Percentiles rank a stretch among this genome's conserved stretches.
phyloP scores from a whole-genome alignment of 2,797 vertebrate genomes.

The Acrossocheilus wenchowensis region DNA sequence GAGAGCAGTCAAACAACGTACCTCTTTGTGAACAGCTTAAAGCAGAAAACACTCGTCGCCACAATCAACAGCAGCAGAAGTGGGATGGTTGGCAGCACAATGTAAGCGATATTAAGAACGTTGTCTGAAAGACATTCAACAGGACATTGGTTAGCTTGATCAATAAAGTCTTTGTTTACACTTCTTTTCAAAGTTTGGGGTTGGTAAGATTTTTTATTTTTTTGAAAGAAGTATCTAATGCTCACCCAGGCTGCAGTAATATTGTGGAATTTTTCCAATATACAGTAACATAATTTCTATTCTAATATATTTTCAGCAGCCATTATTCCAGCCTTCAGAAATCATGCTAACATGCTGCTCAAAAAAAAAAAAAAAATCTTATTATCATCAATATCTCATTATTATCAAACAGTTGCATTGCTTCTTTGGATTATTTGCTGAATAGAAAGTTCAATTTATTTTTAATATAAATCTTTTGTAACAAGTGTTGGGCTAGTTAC shows the following conservation, averaged over 20 bases:
- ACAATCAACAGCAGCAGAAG: conserved; percentile 84
- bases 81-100: conserved; percentile 86
- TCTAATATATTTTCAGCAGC: not conserved
- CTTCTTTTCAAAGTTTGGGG: too few species aligned
- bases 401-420: not conserved
- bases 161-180: not conserved
- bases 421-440: too few species aligned
- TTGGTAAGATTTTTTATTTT: not conserved
- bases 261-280: not conserved
- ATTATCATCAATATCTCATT: not conserved
- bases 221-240: not conserved
- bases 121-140: conserved; percentile 67
- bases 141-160: not conserved
- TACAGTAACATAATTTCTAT: not conserved
- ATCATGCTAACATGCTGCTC: not conserved
- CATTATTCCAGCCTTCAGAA: not conserved
- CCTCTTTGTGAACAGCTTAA: conserved; percentile 83
- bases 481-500: too few species aligned
- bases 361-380: not conserved
- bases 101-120: conserved; percentile 80
- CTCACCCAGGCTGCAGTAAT: not conserved
- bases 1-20: conserved; percentile 49
- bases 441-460: too few species aligned
- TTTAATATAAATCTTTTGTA: too few species aligned
- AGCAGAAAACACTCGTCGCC: conserved; percentile 81